These are phyloP conservation scores for Olivierus martensii DNA, from an alignment of 1,140 invertebrate species.

Conservation along the genomic window DNA sequence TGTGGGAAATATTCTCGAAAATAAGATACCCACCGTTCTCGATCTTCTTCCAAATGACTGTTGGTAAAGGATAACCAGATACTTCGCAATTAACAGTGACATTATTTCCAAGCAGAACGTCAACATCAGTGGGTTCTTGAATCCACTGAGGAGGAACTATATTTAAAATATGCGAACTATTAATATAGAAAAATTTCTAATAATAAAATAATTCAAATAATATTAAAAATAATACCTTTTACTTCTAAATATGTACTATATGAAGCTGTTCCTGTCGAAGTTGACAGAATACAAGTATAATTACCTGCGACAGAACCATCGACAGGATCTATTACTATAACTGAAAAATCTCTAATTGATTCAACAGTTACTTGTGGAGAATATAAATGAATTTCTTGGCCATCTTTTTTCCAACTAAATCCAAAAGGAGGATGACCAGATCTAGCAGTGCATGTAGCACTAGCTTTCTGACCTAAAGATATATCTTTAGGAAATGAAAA, in stretches of 20 bases:
- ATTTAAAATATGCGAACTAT: background rate
- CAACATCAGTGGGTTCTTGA: constrained; percentile 1
- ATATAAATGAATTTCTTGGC: background rate
- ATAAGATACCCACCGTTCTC: no score
- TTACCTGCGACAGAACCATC: constrained; percentile 15
- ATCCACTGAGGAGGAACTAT: constrained; percentile 5
- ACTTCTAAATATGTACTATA: constrained; percentile 48
- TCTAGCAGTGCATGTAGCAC: constrained; percentile 10
- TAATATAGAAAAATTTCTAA: background rate
- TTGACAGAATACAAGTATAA: constrained; percentile 40
- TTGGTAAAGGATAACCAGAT: constrained; percentile 1
- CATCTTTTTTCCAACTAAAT: constrained; percentile 15
- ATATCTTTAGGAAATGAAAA: constrained; percentile 9
- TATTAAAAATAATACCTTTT: constrained; percentile 41
- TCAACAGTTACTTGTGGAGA: background rate
- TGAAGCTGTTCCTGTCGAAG: constrained; percentile 44
- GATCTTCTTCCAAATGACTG: background rate
- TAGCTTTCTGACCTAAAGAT: constrained; percentile 7
- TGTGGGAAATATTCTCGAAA: no score
- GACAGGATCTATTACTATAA: constrained; percentile 11
- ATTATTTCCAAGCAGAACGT: constrained; percentile 1
- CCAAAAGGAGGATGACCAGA: constrained; percentile 5
- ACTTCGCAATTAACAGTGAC: constrained; percentile 1
- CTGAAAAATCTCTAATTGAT: constrained; percentile 6
- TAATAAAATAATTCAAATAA: background rate